Conservation (phyloP, 2,797 vertebrate genomes). For the Oryzias dopingdopingensis region DNA sequence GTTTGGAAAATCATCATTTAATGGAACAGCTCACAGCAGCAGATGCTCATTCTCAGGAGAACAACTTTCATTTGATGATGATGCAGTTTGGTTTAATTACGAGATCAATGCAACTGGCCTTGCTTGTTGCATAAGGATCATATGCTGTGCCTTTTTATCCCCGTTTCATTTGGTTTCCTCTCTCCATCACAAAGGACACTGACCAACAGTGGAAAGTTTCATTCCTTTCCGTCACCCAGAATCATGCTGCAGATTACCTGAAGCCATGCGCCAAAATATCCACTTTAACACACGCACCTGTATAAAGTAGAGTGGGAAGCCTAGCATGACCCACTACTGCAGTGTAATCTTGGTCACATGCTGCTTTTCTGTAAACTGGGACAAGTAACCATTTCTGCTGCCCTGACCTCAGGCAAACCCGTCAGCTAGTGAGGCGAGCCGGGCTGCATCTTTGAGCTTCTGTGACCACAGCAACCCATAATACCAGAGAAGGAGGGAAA, state of each 20-base stretch:
- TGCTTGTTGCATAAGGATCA: constrained; percentile 22
- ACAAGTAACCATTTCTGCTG: constrained; percentile 49
- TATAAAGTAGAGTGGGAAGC: constrained; percentile 37
- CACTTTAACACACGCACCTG: constrained; percentile 28
- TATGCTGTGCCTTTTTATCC: constrained; percentile 18
- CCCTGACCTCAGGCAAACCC: constrained; percentile 32
- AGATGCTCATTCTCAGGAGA: not conserved
- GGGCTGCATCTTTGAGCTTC: constrained; percentile 15
- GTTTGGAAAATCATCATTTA: not conserved
- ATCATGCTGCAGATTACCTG: not conserved
- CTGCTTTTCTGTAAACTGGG: constrained; percentile 35
- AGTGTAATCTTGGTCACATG: constrained; percentile 69
- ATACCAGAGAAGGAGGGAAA: not conserved
- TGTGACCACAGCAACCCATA: not conserved
- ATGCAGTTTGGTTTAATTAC: constrained; percentile 2
- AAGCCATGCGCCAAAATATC: not conserved
- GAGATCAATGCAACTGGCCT: constrained; percentile 2
- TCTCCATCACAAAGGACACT: not conserved
- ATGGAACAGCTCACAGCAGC: not conserved
- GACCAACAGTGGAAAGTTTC: not conserved
- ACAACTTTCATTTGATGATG: not conserved
- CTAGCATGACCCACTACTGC: constrained; percentile 47
- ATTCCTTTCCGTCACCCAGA: not conserved
- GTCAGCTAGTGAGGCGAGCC: constrained; percentile 25
- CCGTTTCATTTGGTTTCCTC: constrained; percentile 3